A percentile compares a stretch with the other conserved stretches of the same genome.
phyloP scores from a whole-genome alignment of 1,140 invertebrate species.

The Leucophenga varia region DNA sequence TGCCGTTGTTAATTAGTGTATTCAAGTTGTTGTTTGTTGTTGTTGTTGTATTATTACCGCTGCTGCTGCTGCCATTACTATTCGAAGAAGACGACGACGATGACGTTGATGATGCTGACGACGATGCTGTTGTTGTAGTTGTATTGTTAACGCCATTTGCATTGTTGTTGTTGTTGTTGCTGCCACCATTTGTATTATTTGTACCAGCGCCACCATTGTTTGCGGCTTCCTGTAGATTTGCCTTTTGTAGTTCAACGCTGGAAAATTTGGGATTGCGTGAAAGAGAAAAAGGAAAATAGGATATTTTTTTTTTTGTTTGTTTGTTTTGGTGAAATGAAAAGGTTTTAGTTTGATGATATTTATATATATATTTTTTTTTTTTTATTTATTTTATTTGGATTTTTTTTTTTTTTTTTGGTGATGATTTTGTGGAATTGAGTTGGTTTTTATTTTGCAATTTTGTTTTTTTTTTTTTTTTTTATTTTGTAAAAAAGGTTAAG shows the following conservation, averaged over 20 bases:
- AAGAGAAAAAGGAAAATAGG: conserved; percentile 62
- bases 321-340: conserved; percentile 26
- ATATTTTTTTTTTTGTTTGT: conserved; percentile 40
- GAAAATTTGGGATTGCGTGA: conserved; percentile 61
- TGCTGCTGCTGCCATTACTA: conserved; percentile 1
- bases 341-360: conserved; percentile 21
- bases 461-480: too few species aligned
- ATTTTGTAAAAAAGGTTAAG: too few species aligned
- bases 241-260: conserved; percentile 99
- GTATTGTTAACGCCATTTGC: conserved; percentile 21
- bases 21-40: conserved; percentile 27
- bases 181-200: conserved; percentile 13
- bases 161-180: conserved; percentile 7
- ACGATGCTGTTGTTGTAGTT: conserved; percentile 14
- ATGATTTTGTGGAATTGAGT: conserved; percentile 56
- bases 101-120: conserved; percentile 19
- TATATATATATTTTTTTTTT: conserved; percentile 42
- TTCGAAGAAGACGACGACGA: conserved; percentile 16
- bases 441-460: conserved; percentile 26
- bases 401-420: conserved; percentile 24
- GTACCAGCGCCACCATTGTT: conserved; percentile 27
- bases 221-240: conserved; percentile 78
- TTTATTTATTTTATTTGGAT: conserved; percentile 32
- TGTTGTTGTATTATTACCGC: conserved; percentile 16
- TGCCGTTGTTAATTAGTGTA: conserved; percentile 45